phyloP scores from a whole-genome alignment of 1,140 invertebrate genomes.

The Whitmania pigra region DNA sequence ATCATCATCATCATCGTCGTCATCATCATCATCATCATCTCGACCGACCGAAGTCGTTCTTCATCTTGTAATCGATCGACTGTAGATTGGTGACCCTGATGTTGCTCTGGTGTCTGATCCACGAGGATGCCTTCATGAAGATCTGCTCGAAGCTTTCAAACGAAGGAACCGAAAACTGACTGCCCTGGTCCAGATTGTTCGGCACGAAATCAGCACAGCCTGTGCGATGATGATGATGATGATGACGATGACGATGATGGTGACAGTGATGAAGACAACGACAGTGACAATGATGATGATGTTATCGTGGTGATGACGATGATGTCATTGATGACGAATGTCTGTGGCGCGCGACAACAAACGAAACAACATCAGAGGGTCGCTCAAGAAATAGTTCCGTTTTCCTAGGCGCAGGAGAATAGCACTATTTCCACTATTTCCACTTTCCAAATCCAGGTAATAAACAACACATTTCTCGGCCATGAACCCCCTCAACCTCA shows the following conservation, averaged over 20 bases:
- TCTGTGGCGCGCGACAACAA: too few species aligned
- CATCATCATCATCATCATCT: background rate
- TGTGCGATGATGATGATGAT: background rate
- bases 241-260: too few species aligned
- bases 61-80: slow-evolving; percentile 23
- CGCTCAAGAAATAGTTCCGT: too few species aligned
- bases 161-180: slow-evolving; percentile 17
- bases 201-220: slow-evolving; percentile 25
- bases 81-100: slow-evolving; percentile 24
- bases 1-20: slow-evolving; percentile 5
- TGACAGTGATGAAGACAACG: too few species aligned
- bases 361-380: too few species aligned
- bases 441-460: too few species aligned
- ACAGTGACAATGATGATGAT: background rate
- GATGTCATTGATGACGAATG: too few species aligned
- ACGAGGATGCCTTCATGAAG: slow-evolving; percentile 20
- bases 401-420: too few species aligned
- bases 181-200: slow-evolving; percentile 18
- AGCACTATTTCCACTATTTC: too few species aligned
- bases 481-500: too few species aligned
- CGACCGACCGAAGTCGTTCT: slow-evolving; percentile 17
- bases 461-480: too few species aligned
- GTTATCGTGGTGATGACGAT: background rate
- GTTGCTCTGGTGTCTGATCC: slow-evolving; percentile 20
- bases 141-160: slow-evolving; percentile 22